A percentile compares a stretch with the other conserved stretches of the same genome.
phyloP scores from a whole-genome alignment of 2,797 vertebrate species.

The Clarias fuscus region DNA sequence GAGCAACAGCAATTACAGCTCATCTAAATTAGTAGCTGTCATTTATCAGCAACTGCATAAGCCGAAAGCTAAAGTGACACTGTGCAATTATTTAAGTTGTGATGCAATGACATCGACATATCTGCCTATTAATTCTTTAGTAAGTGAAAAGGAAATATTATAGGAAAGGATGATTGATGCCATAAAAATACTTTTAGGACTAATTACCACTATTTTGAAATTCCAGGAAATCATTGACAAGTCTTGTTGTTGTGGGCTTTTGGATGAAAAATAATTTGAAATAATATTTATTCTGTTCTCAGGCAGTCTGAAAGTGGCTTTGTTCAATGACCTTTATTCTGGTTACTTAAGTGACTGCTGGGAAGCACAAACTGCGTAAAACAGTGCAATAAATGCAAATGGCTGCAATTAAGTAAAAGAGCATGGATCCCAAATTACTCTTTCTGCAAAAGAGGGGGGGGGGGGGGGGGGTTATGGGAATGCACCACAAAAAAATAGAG shows the following conservation, averaged over 20 bases:
- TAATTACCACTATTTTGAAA: conserved; percentile 28
- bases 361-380: conserved; percentile 61
- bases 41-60: conserved; percentile 35
- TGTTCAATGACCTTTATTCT: conserved; percentile 62
- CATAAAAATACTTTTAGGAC: not conserved
- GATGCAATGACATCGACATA: not conserved
- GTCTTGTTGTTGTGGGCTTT: conserved; percentile 11
- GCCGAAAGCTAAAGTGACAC: conserved; percentile 4
- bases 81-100: conserved; percentile 19
- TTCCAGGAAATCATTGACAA: conserved; percentile 16
- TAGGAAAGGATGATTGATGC: not conserved
- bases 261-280: conserved; percentile 31
- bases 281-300: conserved; percentile 32
- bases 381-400: conserved; percentile 61
- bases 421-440: conserved; percentile 44
- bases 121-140: not conserved
- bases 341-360: conserved; percentile 60
- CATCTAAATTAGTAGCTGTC: conserved; percentile 34
- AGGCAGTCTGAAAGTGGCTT: conserved; percentile 50
- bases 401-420: conserved; percentile 61
- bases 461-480: not conserved
- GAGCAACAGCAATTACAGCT: conserved; percentile 42
- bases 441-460: conserved; percentile 25
- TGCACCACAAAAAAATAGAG: conserved; percentile 8
- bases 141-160: not conserved